Base-by-base conservation (phyloP, 2,797 vertebrate genomes). In the Etheostoma perlongum region DNA sequence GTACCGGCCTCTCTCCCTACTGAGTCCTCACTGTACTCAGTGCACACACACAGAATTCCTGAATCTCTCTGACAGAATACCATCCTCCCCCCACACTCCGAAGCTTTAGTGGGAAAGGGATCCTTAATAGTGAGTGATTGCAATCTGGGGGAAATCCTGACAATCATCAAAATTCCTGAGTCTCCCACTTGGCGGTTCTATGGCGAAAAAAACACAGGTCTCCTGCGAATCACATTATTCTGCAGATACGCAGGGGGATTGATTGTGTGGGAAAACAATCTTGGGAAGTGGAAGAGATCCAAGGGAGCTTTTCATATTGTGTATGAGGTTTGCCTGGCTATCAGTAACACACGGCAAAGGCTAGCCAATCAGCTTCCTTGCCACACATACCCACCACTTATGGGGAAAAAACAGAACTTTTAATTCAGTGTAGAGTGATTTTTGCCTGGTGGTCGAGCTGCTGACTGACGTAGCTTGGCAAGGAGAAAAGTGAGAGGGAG, bases 191-290 rank as follows among this genome's bases (percentile, higher is more conserved):
- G 49, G 67, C 72, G 67, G 40, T 78, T 86, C 69, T 63, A 63
- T 60, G 55, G 66, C 5, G 11, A 6, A 30, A 53, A 57, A 74
- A 52, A 74, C 30, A 4, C 44, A n/a, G 59, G 48, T 85, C 81
- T 81, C 68, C 60, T 74, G 85, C 49, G 82, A 87, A 76, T 85
- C 63, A 9, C 60, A 85, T 87, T 74, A 62, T 65, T 68, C 54
- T 75, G 69, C 62, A 40, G 52, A 58, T 73, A 65, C 47, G 42
- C 71, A 52, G 57, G 68, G 62, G 85, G 69, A 83, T 70, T 74
- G 78, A 85, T 85, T 84, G 86, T 88, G 89, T 89, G 87, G 85
- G 87, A 89, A 90, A 87, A 83, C 69, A 76, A 80, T 86, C 79
- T 80, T 82, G 84, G 83, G 72, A 78, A 85, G 78, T 72, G 67